Evolutionary conservation across 2,797 vertebrate species (phyloP).

Genomic region (Poliocrania exsul): DNA sequence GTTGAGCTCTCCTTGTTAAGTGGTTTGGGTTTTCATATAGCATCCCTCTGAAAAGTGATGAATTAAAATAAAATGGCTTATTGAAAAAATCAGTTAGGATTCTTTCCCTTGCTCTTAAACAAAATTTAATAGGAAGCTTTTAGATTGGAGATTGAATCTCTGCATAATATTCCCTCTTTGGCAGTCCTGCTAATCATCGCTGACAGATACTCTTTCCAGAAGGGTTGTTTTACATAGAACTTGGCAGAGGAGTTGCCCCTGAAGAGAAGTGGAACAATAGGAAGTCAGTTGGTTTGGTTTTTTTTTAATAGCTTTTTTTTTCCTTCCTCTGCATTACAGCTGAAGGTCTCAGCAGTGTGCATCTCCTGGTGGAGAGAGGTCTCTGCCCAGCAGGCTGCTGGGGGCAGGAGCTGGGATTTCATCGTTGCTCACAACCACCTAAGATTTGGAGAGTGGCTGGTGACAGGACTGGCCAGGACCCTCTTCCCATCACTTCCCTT

Average conservation of each 20-base stretch:
- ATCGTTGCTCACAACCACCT: background rate
- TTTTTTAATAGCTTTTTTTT: background rate
- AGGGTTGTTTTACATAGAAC: background rate
- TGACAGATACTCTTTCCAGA: background rate
- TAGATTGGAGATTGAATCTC: background rate
- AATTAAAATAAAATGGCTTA: background rate
- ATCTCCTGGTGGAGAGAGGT: background rate
- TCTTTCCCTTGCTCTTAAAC: background rate
- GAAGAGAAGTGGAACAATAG: background rate
- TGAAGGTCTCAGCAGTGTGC: background rate
- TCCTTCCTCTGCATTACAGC: fast-evolving
- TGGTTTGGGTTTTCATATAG: background rate
- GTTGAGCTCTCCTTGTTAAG: background rate
- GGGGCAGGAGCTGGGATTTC: background rate
- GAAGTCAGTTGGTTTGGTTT: background rate
- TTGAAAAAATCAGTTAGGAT: background rate
- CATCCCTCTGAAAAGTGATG: background rate
- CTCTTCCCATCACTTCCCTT: fast-evolving
- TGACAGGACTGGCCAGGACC: background rate
- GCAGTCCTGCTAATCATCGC: background rate
- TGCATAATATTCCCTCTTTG: background rate
- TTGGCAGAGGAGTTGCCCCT: background rate
- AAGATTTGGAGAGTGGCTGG: background rate
- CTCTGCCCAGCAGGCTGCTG: background rate
- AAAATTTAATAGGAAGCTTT: background rate